Evolutionary conservation across 2,888 invertebrate genomes (phyloP), one percentile per base, ranked within the genome.

Genomic region (Dendrolimus houi): DNA sequence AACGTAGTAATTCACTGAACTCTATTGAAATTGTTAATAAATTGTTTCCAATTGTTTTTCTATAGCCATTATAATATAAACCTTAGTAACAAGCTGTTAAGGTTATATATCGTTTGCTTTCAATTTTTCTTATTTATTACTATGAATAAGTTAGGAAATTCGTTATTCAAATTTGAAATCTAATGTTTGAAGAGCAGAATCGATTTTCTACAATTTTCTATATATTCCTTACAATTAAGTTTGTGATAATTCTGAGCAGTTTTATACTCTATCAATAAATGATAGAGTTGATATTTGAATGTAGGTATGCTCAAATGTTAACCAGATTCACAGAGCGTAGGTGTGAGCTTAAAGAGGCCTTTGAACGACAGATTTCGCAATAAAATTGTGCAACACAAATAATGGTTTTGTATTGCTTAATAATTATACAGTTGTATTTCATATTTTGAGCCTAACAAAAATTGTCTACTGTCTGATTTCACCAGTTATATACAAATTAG

Each of bases 371-470:
- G 47, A 72, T 83, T 82, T 78, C 72, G 76, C 76, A 81, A 82
- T 68, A 63, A 29, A 63, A 69, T 75, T 79, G 74, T 72, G 75
- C 77, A 83, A 81, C 73, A 71, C 66, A 70, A 73, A 77, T 77
- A 78, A 77, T 74, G 67, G 54, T n/a, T 54, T 29, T 29, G 40
- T 54, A 41, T 54, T 54, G 54, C 54, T 54, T 54, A 54, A 54
- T 54, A 47, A 47, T 29, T 29, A 29, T 29, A 29, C 29, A 29
- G 29, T 6, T 3, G 29, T 29, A 29, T 29, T 29, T 29, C 29
- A 29, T 29, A 29, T 29, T 29, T 29, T 17, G 17, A 17, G 17
- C 17, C 17, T 17, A 17, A 17, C 2, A 17, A 17, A 17, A 17
- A 17, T 17, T 17, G 17, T 29, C 29, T 29, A 29, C 6, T 29